Evolutionary conservation across 2,888 invertebrate species (phyloP).

Genomic region (Aporophyla lueneburgensis): DNA sequence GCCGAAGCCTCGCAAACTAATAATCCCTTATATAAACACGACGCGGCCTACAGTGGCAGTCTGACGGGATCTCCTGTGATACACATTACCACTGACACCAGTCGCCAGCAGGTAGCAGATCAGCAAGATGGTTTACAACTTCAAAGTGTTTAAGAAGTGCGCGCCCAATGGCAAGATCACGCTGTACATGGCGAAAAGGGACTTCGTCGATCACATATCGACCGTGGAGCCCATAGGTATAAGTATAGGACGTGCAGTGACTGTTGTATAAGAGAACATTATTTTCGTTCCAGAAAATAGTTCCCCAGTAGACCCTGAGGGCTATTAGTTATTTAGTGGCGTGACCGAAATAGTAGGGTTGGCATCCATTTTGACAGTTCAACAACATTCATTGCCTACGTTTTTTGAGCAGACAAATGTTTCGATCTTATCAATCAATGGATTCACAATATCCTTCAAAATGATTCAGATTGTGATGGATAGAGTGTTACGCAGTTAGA

Average conservation of each 20-base stretch:
- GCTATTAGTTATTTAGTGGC: background rate
- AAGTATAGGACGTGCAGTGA: conserved; percentile 25
- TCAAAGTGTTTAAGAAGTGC: conserved; percentile 97
- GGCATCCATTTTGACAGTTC: too few relatives aligned
- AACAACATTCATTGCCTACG: too few relatives aligned
- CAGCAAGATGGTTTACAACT: conserved; percentile 95
- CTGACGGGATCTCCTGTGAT: conserved; percentile 34
- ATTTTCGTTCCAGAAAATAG: conserved; percentile 2
- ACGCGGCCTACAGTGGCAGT: conserved; percentile 40
- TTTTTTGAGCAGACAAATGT: too few relatives aligned
- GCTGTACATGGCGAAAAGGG: conserved; percentile 96
- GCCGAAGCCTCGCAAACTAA: conserved; percentile 80
- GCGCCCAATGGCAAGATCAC: conserved; percentile 97
- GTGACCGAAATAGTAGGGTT: background rate
- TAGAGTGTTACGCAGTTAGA: too few relatives aligned
- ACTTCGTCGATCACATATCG: conserved; percentile 96
- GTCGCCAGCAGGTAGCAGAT: conserved; percentile 4
- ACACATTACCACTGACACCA: background rate
- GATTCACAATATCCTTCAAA: too few relatives aligned
- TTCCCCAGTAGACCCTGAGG: background rate
- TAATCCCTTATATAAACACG: conserved; percentile 83
- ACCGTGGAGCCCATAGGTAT: conserved; percentile 96
- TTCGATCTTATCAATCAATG: too few relatives aligned
- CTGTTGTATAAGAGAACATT: background rate
- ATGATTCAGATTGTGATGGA: too few relatives aligned